Conservation (phyloP, 2,113 vertebrate species). For the Irena cyanogastra region DNA sequence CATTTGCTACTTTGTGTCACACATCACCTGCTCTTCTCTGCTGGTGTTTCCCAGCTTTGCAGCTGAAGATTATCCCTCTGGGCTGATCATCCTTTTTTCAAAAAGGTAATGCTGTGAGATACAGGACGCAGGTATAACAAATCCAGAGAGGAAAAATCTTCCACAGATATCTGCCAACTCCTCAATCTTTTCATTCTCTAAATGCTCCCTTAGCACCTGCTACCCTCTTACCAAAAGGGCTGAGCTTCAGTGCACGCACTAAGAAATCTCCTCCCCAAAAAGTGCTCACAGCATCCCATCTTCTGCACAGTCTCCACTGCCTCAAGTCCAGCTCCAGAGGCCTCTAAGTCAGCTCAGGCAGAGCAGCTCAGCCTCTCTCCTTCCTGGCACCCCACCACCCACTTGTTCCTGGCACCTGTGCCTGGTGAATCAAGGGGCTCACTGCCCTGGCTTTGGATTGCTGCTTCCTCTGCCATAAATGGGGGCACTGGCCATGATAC, state of each 20-base stretch:
- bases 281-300: not conserved
- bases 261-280: not conserved
- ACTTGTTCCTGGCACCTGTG: not conserved
- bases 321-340: not conserved
- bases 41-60: not conserved
- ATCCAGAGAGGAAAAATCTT: not conserved
- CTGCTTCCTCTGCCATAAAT: not conserved
- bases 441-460: not conserved
- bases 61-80: not conserved
- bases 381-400: not conserved
- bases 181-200: not conserved
- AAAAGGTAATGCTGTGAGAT: not conserved
- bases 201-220: not conserved
- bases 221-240: not conserved
- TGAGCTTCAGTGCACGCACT: not conserved
- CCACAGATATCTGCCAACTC: not conserved
- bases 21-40: not conserved
- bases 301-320: not conserved
- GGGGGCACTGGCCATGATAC: not conserved
- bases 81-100: not conserved
- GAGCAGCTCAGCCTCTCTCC: not conserved
- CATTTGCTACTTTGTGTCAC: not conserved
- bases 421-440: not conserved
- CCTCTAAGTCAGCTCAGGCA: not conserved
- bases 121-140: not conserved